Evolutionary conservation across 2,797 vertebrate species (phyloP).

Genomic region (Clangula hyemalis): DNA sequence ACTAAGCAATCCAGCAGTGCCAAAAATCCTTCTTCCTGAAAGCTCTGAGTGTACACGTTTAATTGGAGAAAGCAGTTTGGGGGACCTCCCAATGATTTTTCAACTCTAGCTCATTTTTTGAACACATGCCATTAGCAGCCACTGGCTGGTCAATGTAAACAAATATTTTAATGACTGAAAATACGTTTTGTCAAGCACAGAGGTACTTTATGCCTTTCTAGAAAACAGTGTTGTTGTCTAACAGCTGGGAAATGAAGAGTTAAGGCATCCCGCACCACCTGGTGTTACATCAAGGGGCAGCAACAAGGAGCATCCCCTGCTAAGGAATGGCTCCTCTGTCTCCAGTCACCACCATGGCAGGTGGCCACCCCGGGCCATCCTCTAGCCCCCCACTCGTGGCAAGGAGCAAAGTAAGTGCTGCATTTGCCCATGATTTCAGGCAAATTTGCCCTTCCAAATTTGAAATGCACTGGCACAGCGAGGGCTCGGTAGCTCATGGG

Average conservation of each 20-base stretch:
- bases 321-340: neutral
- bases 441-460: neutral
- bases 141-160: neutral
- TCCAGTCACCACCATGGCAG: too few relatives aligned
- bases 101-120: neutral
- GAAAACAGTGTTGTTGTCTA: neutral
- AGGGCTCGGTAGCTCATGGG: neutral
- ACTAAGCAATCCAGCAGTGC: neutral
- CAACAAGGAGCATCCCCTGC: neutral
- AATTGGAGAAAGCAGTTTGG: neutral
- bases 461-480: accelerated
- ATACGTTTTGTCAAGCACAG: neutral
- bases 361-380: neutral
- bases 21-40: neutral
- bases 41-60: neutral
- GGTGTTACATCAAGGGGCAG: too few relatives aligned
- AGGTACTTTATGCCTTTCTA: neutral
- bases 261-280: neutral
- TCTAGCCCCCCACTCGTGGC: accelerated
- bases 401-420: neutral
- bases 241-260: neutral
- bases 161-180: neutral
- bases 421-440: accelerated
- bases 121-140: neutral
- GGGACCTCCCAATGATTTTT: neutral